phyloP scores from a whole-genome alignment of 2,888 invertebrate species.

The Brachycybe producta region DNA sequence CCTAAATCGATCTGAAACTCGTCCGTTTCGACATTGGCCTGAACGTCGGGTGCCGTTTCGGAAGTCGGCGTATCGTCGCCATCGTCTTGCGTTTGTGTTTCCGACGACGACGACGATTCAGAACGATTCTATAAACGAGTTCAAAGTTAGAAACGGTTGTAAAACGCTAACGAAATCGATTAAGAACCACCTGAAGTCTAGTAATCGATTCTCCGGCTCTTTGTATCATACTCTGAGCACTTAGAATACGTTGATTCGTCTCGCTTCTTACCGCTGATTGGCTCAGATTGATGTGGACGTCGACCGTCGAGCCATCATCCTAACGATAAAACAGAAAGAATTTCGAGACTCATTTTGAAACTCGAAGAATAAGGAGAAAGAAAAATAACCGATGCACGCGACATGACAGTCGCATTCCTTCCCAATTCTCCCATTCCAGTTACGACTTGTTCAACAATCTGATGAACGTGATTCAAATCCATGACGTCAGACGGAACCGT shows the following conservation, averaged over 20 bases:
- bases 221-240: constrained; percentile 29
- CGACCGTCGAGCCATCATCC: constrained; percentile 34
- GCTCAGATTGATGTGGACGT: constrained; percentile 36
- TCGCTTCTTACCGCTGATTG: constrained; percentile 26
- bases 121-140: no score
- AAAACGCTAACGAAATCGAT: not conserved
- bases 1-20: no score
- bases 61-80: not conserved
- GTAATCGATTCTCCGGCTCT: constrained; percentile 28
- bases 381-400: constrained; percentile 30
- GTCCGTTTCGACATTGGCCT: no score
- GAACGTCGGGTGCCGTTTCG: not conserved
- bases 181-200: constrained; percentile 17
- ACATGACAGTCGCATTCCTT: constrained; percentile 33
- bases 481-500: constrained; percentile 32
- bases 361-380: no score
- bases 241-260: constrained; percentile 28
- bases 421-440: constrained; percentile 34
- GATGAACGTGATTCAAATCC: constrained; percentile 33
- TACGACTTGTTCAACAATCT: constrained; percentile 34
- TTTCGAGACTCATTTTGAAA: no score
- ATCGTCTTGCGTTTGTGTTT: no score
- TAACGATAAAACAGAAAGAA: constrained; percentile 20
- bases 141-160: no score
- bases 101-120: no score